phyloP scores from a whole-genome alignment of 2,888 invertebrate species.

The Drosophila diplacantha region DNA sequence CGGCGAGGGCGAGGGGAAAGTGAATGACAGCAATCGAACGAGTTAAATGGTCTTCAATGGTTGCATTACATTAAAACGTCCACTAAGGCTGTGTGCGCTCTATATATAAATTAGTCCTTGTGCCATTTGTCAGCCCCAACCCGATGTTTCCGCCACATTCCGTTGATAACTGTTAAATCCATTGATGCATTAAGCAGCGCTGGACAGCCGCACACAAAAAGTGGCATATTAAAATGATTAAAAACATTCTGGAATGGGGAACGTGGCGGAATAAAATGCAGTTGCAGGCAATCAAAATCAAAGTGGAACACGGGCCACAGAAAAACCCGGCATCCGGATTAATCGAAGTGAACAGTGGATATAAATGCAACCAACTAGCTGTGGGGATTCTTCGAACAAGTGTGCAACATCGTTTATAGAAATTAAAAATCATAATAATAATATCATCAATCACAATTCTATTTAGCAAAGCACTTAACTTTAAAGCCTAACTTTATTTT shows the following conservation, averaged over 20 bases:
- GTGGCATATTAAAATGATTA: constrained; percentile 64
- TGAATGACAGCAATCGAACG: constrained; percentile 44
- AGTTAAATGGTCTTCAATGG: constrained; percentile 40
- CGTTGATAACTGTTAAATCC: constrained; percentile 34
- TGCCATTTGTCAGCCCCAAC: constrained; percentile 37
- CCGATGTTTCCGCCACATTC: not conserved
- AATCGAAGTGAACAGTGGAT: constrained; percentile 53
- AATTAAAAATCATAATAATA: not conserved
- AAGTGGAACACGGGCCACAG: constrained; percentile 41
- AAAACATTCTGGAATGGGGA: constrained; percentile 30
- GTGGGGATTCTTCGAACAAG: not conserved
- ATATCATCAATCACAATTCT: too few species aligned
- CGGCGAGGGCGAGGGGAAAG: constrained; percentile 1
- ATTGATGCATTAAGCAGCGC: constrained; percentile 53
- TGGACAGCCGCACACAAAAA: constrained; percentile 44
- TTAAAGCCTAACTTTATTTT: too few species aligned
- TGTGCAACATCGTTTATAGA: not conserved
- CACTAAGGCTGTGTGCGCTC: constrained; percentile 16
- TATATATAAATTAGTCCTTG: constrained; percentile 47
- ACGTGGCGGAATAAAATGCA: constrained; percentile 39
- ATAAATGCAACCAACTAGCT: not conserved
- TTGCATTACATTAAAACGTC: constrained; percentile 25
- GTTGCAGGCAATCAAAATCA: constrained; percentile 66
- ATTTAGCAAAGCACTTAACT: too few species aligned
- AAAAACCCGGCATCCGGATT: constrained; percentile 47